Conservation (phyloP, 2,113 vertebrate species). For the Dromaius novaehollandiae region DNA sequence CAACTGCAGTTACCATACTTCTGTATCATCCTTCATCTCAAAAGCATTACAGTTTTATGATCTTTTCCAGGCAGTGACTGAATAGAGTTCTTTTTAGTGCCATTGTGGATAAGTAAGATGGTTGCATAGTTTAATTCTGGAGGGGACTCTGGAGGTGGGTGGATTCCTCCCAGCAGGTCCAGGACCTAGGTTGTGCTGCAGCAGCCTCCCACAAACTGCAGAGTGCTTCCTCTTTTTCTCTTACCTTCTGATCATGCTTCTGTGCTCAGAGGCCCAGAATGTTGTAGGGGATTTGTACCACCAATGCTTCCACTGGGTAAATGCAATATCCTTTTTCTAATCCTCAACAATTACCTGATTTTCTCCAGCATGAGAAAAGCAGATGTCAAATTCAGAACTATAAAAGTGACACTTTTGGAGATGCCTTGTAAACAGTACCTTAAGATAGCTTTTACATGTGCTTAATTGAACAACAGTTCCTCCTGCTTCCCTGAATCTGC, state of each 20-base stretch:
- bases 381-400: neutral
- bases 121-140: accelerated
- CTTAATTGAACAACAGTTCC: neutral
- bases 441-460: neutral
- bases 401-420: neutral
- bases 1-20: accelerated
- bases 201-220: neutral
- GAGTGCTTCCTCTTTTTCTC: neutral
- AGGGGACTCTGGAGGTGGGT: neutral
- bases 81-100: neutral
- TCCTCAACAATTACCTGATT: neutral
- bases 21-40: neutral
- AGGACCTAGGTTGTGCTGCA: neutral
- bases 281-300: neutral
- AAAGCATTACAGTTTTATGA: neutral
- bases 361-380: neutral
- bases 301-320: neutral
- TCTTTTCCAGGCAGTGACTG: neutral
- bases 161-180: neutral
- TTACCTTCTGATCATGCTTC: accelerated
- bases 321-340: neutral
- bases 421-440: neutral
- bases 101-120: accelerated
- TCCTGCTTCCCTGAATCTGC: neutral
- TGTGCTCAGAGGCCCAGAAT: neutral